Conservation (phyloP, 2,797 vertebrate genomes). For the Hippocampus kuda region DNA sequence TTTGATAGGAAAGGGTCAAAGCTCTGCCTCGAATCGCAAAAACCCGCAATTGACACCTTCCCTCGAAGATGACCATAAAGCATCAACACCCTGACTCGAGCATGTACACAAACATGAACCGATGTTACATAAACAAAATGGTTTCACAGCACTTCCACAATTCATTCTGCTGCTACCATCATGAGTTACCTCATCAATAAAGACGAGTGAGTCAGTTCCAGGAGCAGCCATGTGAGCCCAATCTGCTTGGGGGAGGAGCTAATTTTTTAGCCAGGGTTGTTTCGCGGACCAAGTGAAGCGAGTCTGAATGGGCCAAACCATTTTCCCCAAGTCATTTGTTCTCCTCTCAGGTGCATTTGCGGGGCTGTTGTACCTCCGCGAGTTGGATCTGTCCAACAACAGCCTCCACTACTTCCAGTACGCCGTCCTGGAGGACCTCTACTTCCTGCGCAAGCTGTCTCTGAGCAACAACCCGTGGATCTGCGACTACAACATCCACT, state of each 20-base stretch:
- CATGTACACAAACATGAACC: too few relatives aligned
- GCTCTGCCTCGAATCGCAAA: too few relatives aligned
- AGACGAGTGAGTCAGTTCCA: too few relatives aligned
- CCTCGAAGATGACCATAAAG: too few relatives aligned
- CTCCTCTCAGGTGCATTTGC: constrained; percentile 76
- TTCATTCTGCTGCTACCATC: too few relatives aligned
- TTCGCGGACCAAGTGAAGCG: not conserved
- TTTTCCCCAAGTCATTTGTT: not conserved
- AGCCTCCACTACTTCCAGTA: constrained; percentile 85
- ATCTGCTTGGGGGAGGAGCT: not conserved
- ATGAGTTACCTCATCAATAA: too few relatives aligned
- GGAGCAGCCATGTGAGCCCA: too few relatives aligned
- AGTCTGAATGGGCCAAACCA: not conserved
- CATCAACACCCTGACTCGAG: too few relatives aligned
- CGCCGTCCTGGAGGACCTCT: constrained; percentile 88
- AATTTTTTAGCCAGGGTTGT: not conserved
- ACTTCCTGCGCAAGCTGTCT: constrained; percentile 82
- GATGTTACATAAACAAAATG: too few relatives aligned
- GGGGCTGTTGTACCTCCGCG: constrained; percentile 81
- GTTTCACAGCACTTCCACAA: too few relatives aligned
- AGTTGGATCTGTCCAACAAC: constrained; percentile 93
- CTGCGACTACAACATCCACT: constrained; percentile 98
- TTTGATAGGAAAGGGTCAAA: too few relatives aligned
- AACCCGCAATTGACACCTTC: too few relatives aligned
- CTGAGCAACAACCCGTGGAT: constrained; percentile 89